Conservation (phyloP, 2,888 invertebrate species). For the Ceraclea dissimilis region DNA sequence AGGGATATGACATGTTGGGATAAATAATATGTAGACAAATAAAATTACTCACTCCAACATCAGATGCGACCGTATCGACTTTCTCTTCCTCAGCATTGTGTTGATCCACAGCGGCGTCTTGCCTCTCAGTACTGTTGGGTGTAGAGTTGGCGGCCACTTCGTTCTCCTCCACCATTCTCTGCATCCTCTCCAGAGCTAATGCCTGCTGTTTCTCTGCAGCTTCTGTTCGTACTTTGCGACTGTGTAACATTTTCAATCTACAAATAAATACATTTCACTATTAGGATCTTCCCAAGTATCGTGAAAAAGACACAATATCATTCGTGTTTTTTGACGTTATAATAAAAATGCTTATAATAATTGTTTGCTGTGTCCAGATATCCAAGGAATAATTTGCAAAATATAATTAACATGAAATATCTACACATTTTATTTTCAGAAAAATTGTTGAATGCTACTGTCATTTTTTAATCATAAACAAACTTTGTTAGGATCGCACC, state of each 20-base stretch:
- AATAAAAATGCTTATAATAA: no score
- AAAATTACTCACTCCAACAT: not conserved
- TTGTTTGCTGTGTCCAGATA: no score
- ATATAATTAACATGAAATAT: no score
- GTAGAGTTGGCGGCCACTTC: conserved; percentile 16
- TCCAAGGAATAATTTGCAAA: no score
- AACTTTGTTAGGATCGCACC: no score
- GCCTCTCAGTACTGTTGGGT: not conserved
- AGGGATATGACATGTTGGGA: no score
- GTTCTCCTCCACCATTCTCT: conserved; percentile 40
- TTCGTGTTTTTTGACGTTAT: no score
- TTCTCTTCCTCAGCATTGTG: not conserved
- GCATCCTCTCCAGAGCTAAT: conserved; percentile 47
- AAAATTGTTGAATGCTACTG: no score
- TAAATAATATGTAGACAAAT: no score
- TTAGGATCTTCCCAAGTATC: not conserved
- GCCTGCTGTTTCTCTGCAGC: conserved; percentile 58
- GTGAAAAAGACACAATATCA: not conserved
- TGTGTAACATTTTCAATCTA: conserved; percentile 63
- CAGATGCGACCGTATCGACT: not conserved
- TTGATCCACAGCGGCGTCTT: not conserved
- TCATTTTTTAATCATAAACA: no score
- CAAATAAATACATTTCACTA: conserved; percentile 25
- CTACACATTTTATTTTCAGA: no score
- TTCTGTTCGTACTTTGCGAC: conserved; percentile 67